These are phyloP conservation scores for Nemapogon koenigi DNA, from an alignment of 2,888 invertebrate species.

Conservation along the genomic window DNA sequence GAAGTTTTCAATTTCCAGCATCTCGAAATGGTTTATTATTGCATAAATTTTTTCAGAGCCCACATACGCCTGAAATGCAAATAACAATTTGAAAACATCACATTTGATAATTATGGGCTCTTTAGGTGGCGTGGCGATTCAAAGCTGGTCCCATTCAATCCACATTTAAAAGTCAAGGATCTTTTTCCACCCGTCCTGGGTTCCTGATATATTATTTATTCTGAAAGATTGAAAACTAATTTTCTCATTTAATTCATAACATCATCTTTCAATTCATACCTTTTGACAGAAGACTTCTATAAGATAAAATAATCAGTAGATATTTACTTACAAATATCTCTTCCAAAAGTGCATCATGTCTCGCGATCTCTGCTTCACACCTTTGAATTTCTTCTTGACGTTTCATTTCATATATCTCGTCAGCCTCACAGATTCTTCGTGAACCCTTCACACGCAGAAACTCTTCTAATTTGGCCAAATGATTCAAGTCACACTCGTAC, in stretches of 20 bases:
- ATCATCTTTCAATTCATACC: too few relatives aligned
- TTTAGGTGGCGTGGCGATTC: too few relatives aligned
- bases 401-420: conserved; percentile 75
- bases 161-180: too few relatives aligned
- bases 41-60: conserved; percentile 28
- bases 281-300: too few relatives aligned
- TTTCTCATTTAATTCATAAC: too few relatives aligned
- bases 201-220: too few relatives aligned
- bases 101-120: too few relatives aligned
- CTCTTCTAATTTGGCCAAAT: conserved; percentile 81
- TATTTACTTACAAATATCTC: conserved; percentile 69
- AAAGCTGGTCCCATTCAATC: too few relatives aligned
- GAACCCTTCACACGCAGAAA: conserved; percentile 87
- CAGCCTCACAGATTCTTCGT: conserved; percentile 75
- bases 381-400: conserved; percentile 70
- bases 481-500: conserved; percentile 82
- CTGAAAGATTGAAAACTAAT: too few relatives aligned
- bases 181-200: too few relatives aligned
- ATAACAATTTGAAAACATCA: too few relatives aligned
- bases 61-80: conserved; percentile 32
- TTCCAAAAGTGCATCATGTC: conserved; percentile 74
- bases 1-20: conserved; percentile 45
- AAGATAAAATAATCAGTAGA: neutral
- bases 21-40: conserved; percentile 34
- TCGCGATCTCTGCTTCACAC: conserved; percentile 73